Evolutionary conservation across 2,888 invertebrate genomes (phyloP).

Genomic region (Lithophane socia): DNA sequence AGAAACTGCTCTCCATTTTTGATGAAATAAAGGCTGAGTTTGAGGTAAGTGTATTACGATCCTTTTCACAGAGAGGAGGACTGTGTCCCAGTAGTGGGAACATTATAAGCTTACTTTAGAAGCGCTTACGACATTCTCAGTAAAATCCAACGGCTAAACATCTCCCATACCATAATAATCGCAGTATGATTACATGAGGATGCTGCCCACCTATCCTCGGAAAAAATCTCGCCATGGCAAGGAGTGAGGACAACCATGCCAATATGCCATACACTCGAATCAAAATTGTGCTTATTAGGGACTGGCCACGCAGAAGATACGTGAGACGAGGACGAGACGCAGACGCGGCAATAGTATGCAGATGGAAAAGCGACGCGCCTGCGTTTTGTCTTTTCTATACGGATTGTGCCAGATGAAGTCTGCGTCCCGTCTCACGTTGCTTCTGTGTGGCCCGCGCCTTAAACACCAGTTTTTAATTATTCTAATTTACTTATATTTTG

Average conservation of each 20-base stretch:
- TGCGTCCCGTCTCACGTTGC: too few relatives aligned
- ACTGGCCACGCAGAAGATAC: too few relatives aligned
- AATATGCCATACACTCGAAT: neutral
- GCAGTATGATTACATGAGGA: neutral
- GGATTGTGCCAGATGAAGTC: too few relatives aligned
- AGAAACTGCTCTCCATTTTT: conserved; percentile 88
- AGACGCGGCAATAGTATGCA: too few relatives aligned
- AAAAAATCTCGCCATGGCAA: neutral
- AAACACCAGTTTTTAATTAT: neutral
- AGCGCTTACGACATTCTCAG: neutral
- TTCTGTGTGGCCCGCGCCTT: too few relatives aligned
- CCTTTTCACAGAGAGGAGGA: neutral
- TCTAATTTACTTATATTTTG: conserved; percentile 27
- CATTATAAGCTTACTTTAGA: neutral
- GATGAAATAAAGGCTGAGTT: conserved; percentile 91
- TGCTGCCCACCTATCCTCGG: neutral
- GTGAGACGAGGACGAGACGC: too few relatives aligned
- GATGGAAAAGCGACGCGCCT: too few relatives aligned
- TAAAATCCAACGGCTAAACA: neutral
- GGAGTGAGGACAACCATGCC: neutral
- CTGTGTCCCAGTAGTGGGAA: neutral
- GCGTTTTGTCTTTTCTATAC: too few relatives aligned
- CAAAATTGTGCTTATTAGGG: neutral
- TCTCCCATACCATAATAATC: neutral
- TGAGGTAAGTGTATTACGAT: conserved; percentile 78